phyloP scores from a whole-genome alignment of 2,888 invertebrate species.

The Pseudococcus longispinus region DNA sequence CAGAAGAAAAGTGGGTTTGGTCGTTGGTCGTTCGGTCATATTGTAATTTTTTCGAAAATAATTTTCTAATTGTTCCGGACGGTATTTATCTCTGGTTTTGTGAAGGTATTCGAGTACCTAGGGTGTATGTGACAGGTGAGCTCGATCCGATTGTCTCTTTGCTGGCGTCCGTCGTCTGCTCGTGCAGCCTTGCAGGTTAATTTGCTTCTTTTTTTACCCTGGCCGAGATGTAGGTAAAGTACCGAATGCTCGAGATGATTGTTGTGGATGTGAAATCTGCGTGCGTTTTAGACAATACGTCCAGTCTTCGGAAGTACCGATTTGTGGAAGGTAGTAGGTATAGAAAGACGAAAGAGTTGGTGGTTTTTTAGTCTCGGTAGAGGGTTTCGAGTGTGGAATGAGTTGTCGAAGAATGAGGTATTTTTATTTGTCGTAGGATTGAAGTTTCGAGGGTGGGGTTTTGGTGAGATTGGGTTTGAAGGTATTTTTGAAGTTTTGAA shows the following conservation, averaged over 20 bases:
- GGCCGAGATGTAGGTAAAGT: not conserved
- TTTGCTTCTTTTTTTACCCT: not conserved
- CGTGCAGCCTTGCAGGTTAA: not conserved
- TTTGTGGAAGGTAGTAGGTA: not conserved
- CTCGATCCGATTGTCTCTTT: not conserved
- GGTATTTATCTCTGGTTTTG: no score
- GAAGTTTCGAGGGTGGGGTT: not conserved
- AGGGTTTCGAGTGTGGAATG: not conserved
- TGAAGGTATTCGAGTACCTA: not conserved
- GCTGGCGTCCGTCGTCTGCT: not conserved
- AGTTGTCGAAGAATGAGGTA: no score
- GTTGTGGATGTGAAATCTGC: not conserved
- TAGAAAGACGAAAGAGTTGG: not conserved
- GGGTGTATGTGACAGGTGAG: not conserved
- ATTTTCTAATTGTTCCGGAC: not conserved
- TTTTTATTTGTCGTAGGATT: no score
- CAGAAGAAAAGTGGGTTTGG: no score
- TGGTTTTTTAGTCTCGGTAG: not conserved
- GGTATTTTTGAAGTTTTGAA: no score
- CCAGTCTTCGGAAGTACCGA: not conserved
- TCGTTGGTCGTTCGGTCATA: no score
- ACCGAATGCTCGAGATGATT: not conserved
- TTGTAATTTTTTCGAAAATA: not conserved
- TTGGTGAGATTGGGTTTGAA: no score
- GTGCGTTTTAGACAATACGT: not conserved